Conservation (phyloP, 2,113 vertebrate species). For the Lutjanus erythropterus region DNA sequence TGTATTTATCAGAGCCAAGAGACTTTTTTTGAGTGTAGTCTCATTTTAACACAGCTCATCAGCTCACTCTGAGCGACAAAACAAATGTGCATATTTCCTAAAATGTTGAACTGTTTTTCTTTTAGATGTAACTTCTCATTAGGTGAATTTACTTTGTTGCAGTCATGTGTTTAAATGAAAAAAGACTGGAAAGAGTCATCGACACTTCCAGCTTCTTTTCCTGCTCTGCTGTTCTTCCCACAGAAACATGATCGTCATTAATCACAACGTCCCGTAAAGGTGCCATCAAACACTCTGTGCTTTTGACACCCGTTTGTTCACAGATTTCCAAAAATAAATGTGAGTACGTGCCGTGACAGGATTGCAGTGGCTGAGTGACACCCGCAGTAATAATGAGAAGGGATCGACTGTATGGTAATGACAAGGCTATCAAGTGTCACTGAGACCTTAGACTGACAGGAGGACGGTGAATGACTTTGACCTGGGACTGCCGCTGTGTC, state of each 20-base stretch:
- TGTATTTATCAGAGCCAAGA: too few species aligned
- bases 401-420: too few species aligned
- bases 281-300: background rate
- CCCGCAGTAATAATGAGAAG: constrained; percentile 12
- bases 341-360: constrained; percentile 14
- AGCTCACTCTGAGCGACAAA: too few species aligned
- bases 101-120: background rate
- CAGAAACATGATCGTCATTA: constrained; percentile 7
- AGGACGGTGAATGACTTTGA: constrained; percentile 49
- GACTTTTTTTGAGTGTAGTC: too few species aligned
- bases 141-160: background rate
- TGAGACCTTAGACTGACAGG: constrained; percentile 38
- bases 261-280: background rate
- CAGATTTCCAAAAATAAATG: constrained; percentile 40
- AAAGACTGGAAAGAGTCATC: background rate
- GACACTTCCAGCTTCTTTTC: background rate
- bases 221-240: background rate
- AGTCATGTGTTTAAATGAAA: background rate
- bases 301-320: constrained; percentile 7
- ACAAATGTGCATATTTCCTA: background rate
- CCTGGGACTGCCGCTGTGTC: constrained; percentile 32
- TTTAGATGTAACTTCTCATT: background rate
- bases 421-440: constrained; percentile 47
- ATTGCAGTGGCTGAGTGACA: constrained; percentile 31
- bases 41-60: too few species aligned